phyloP scores from a whole-genome alignment of 2,888 invertebrate genomes.

The Apoda limacodes region DNA sequence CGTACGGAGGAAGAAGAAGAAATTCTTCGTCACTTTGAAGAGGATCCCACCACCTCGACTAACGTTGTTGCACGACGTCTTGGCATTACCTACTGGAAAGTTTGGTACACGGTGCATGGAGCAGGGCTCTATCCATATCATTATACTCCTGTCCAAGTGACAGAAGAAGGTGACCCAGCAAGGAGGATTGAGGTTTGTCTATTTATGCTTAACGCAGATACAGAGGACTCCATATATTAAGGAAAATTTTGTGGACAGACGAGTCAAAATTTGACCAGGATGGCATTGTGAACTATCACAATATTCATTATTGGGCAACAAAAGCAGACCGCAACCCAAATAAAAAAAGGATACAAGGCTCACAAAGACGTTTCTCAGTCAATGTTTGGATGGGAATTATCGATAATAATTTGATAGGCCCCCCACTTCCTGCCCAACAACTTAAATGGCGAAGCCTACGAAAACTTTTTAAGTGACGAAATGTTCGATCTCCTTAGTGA shows the following conservation, averaged over 20 bases:
- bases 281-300: conserved; percentile 22
- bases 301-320: conserved; percentile 22
- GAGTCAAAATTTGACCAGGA: conserved; percentile 25
- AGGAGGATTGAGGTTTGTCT: conserved; percentile 22
- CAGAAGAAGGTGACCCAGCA: conserved; percentile 21
- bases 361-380: conserved; percentile 21
- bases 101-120: conserved; percentile 19
- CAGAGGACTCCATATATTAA: conserved; percentile 21
- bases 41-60: conserved; percentile 13
- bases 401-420: conserved; percentile 21
- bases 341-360: conserved; percentile 20
- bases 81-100: conserved; percentile 19
- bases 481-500: too few species aligned
- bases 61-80: conserved; percentile 8
- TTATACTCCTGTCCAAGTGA: conserved; percentile 20
- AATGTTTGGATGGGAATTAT: conserved; percentile 26
- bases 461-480: too few species aligned
- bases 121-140: conserved; percentile 18
- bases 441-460: too few species aligned
- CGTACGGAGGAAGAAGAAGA: too few species aligned
- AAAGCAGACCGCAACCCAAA: conserved; percentile 20
- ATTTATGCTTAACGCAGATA: conserved; percentile 22
- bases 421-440: too few species aligned
- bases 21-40: too few species aligned
- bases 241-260: conserved; percentile 21